These are phyloP conservation scores for Aphelinus certus DNA, from an alignment of 1,140 invertebrate species.

Conservation along the genomic window DNA sequence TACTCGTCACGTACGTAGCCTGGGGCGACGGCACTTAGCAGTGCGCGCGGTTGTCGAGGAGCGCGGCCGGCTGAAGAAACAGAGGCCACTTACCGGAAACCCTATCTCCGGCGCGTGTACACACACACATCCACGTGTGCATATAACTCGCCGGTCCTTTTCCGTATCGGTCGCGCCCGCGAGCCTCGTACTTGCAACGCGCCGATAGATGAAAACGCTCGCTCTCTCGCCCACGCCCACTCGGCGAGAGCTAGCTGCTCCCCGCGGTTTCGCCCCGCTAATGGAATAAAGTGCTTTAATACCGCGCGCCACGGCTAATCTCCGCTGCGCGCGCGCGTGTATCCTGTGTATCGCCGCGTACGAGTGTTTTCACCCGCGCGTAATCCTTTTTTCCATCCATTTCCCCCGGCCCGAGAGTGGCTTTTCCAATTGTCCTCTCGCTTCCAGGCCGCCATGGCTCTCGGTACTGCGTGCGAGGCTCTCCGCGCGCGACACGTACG, in stretches of 20 bases:
- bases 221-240: neutral
- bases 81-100: no score
- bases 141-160: neutral
- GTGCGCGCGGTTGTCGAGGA: no score
- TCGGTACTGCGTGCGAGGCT: no score
- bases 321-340: neutral
- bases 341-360: neutral
- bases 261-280: conserved; percentile 22
- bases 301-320: no score
- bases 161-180: neutral
- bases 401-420: no score
- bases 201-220: conserved; percentile 15
- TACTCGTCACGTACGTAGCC: no score
- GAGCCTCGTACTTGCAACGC: neutral
- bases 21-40: no score
- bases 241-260: neutral
- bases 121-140: neutral
- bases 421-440: no score
- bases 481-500: neutral
- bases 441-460: no score
- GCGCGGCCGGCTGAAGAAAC: no score
- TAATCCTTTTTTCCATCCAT: neutral
- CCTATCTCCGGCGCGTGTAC: no score
- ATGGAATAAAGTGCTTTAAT: conserved; percentile 39
- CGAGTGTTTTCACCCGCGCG: neutral